Evolutionary conservation across 2,113 vertebrate genomes (phyloP), one percentile per base, ranked within the genome.

Genomic region (Loxodonta africana): DNA sequence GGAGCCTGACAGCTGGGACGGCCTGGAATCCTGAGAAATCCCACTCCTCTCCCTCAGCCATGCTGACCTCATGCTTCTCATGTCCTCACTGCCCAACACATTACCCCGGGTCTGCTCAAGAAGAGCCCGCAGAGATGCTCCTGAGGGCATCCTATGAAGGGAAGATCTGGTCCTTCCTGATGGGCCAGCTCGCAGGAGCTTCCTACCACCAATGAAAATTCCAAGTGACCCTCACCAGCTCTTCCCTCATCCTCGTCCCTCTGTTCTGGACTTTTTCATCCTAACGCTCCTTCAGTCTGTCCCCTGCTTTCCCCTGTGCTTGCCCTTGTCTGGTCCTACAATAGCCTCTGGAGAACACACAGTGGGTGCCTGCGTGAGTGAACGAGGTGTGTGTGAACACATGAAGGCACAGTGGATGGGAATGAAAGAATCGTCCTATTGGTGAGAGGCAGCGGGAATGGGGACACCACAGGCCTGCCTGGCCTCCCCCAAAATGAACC

Each of bases 401-500:
- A 41, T 15, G 8, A 41, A 11, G 0, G 0, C 44, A 60, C 3
- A 8, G 44, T 4, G 25, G 15, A 6, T 0, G 33, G 73, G 8
- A 33, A 94, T 0, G 18, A 65, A 44, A 83, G 30, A 67, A 26
- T 63, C 73, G 14, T 30, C 0, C 1, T 37, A 57, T 1, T 2
- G 0, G 0, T 0, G 8, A 82, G 51, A 63, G 65, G 37, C 60
- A 6, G 18, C 0, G 0, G 78, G 51, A 88, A 20, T 73, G 14
- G 87, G 41, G 86, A 26, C 1, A 1, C 48, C 37, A 12, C 0
- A 1, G 63, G 44, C 53, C 41, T 2, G 81, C 63, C n/a, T 0
- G 0, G 28, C 33, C 78, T 74, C 69, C 28, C 93, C 74, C 53
- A 28, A 26, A 51, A 83, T 14, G 88, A 98, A 98, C 98, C 98